Evolutionary conservation across 1,140 invertebrate genomes (phyloP), one percentile per base, ranked within the genome.

Genomic region (Argopecten irradians): DNA sequence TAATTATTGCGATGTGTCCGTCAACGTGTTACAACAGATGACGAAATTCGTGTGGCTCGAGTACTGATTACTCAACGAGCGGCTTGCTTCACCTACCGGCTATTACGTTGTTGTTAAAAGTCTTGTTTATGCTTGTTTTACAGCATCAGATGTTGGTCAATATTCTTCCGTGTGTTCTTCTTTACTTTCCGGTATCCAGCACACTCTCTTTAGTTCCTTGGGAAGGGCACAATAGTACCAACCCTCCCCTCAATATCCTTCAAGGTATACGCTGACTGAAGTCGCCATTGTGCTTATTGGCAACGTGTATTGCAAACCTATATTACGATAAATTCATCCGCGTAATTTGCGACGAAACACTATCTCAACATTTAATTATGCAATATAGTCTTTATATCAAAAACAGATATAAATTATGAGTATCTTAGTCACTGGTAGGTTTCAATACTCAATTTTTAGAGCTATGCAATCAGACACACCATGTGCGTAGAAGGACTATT

Each of bases 251-350:
- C 85, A 90, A 87, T 83, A 43, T 83, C 87, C 85, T 36, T 84
- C 35, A 33, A 39, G 82, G 34, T 86, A 83, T 83, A 22, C 71
- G n/a, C 41, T 43, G 32, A 83, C 34, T 87, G 34, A 82, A 19
- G 55, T 90, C 87, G 87, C 89, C 89, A 90, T 90, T 90, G 87
- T 90, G 87, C 87, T 88, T 36, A 87, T 87, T 90, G 87, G 89
- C 89, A 90, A 90, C 89, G 89, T 90, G 89, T 90, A 90, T 36
- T 86, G 41, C 71, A 71, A 71, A n/a, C 55, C 22, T 71, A 71
- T 71, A 71, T 28, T 71, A 71, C 55, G 55, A 71, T 71, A 71
- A 5, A 71, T 71, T 71, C n/a, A 71, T 71, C 55, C 55, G 55
- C 55, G 55, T 71, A 71, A 28, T 71, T 71, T 71, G 55, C 55